A percentile compares a stretch with the other conserved stretches of the same genome.
Evolutionary conservation across 2,113 vertebrate genomes (phyloP).

Genomic region (Sorex araneus): DNA sequence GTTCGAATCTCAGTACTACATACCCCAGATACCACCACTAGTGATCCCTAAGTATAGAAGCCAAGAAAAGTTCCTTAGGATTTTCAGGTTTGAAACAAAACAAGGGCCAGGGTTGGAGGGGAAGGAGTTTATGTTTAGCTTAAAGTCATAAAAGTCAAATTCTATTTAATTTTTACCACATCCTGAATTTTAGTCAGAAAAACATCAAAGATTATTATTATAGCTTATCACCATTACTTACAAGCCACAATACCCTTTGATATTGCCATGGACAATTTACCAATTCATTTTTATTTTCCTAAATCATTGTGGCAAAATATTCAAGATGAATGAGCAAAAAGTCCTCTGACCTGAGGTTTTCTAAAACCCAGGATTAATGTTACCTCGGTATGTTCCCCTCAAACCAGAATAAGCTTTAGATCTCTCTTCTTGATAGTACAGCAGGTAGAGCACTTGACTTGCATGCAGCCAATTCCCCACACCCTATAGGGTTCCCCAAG

Average conservation of each 20-base stretch:
- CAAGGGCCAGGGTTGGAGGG: too few relatives aligned
- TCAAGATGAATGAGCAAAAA: conserved; percentile 79
- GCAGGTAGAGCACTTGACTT: too few relatives aligned
- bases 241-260: not conserved
- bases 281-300: conserved; percentile 47
- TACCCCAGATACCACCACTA: too few relatives aligned
- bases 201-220: conserved; percentile 73
- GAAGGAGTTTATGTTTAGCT: conserved; percentile 17
- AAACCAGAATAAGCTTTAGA: conserved; percentile 54
- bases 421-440: conserved; percentile 49
- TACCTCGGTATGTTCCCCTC: conserved; percentile 35
- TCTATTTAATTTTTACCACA: conserved; percentile 31
- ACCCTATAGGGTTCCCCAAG: too few relatives aligned
- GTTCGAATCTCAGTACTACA: too few relatives aligned
- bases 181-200: conserved; percentile 78
- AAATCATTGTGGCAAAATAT: conserved; percentile 68
- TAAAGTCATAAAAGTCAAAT: conserved; percentile 42
- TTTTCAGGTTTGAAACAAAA: too few relatives aligned
- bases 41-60: too few relatives aligned
- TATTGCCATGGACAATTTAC: conserved; percentile 58
- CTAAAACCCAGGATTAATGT: not conserved
- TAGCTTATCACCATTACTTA: conserved; percentile 13
- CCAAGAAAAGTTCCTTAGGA: too few relatives aligned
- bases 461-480: too few relatives aligned
- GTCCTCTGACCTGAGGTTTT: too few relatives aligned